These are phyloP conservation scores for Drosophila pruinosa DNA, from an alignment of 1,140 invertebrate genomes.

Conservation along the genomic window DNA sequence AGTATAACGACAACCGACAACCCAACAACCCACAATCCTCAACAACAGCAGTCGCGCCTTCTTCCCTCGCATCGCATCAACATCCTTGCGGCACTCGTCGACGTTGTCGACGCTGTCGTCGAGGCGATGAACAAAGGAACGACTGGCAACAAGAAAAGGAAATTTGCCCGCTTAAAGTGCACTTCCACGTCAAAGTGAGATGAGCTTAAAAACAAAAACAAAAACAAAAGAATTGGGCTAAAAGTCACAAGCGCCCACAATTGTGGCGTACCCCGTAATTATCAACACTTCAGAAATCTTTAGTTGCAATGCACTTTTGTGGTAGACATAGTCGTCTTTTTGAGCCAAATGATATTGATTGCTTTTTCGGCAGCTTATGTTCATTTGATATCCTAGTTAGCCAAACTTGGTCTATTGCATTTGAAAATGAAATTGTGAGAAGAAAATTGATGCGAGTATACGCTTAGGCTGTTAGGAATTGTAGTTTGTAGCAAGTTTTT, in stretches of 20 bases:
- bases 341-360: too few relatives aligned
- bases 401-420: too few relatives aligned
- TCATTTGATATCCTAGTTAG: too few relatives aligned
- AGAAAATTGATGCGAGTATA: too few relatives aligned
- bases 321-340: too few relatives aligned
- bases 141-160: slow-evolving; percentile 75
- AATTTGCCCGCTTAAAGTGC: slow-evolving; percentile 71
- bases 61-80: not conserved
- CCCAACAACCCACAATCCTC: slow-evolving; percentile 38
- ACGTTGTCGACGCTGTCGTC: slow-evolving; percentile 22
- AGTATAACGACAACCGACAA: slow-evolving; percentile 56
- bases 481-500: too few relatives aligned
- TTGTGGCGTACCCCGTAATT: not conserved
- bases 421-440: too few relatives aligned
- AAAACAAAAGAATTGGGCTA: not conserved
- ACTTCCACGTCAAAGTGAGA: slow-evolving; percentile 69
- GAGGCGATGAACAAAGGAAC: slow-evolving; percentile 57
- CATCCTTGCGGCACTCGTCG: slow-evolving; percentile 22
- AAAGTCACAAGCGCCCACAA: slow-evolving; percentile 1
- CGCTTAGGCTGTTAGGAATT: too few relatives aligned
- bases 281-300: not conserved
- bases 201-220: slow-evolving; percentile 48
- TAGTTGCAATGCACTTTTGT: too few relatives aligned
- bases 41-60: not conserved
- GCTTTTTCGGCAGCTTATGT: too few relatives aligned